These are phyloP conservation scores for Pristionchus maxplancki DNA, from an alignment of 2,888 invertebrate species.

Conservation along the genomic window DNA sequence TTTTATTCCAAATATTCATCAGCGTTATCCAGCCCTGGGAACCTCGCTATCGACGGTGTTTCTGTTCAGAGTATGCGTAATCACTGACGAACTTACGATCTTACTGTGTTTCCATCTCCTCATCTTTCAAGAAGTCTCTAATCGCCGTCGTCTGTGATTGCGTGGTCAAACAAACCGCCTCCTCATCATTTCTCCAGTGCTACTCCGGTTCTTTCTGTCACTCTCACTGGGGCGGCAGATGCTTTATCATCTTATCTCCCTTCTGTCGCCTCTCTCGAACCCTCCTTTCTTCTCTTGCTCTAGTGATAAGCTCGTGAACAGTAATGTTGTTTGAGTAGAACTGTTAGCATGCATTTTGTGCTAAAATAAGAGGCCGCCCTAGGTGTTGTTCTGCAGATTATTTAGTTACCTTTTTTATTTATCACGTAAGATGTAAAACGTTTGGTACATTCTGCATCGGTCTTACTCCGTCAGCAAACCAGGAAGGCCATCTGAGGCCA, in stretches of 20 bases:
- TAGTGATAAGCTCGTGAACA: slow-evolving; percentile 2
- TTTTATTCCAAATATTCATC: neutral
- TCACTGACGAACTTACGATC: neutral
- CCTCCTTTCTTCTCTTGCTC: neutral
- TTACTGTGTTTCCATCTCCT: neutral
- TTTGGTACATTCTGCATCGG: too few species aligned
- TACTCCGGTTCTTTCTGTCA: slow-evolving; percentile 10
- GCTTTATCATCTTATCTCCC: neutral
- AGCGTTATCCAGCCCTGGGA: too few species aligned
- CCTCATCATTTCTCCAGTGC: neutral
- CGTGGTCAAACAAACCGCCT: slow-evolving; percentile 10
- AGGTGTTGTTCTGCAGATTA: too few species aligned
- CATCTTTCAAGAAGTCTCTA: neutral
- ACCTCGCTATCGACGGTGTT: too few species aligned
- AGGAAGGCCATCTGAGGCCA: too few species aligned
- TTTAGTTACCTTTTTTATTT: too few species aligned
- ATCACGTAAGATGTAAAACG: too few species aligned
- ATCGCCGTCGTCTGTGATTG: neutral
- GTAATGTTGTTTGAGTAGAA: neutral
- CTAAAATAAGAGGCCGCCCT: neutral
- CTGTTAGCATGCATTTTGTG: neutral
- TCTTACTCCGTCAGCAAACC: too few species aligned
- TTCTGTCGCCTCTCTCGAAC: neutral
- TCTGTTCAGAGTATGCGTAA: too few species aligned
- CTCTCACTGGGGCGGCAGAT: neutral